Evolutionary conservation across 2,888 invertebrate species (phyloP).

Genomic region (Phaedon cochleariae): DNA sequence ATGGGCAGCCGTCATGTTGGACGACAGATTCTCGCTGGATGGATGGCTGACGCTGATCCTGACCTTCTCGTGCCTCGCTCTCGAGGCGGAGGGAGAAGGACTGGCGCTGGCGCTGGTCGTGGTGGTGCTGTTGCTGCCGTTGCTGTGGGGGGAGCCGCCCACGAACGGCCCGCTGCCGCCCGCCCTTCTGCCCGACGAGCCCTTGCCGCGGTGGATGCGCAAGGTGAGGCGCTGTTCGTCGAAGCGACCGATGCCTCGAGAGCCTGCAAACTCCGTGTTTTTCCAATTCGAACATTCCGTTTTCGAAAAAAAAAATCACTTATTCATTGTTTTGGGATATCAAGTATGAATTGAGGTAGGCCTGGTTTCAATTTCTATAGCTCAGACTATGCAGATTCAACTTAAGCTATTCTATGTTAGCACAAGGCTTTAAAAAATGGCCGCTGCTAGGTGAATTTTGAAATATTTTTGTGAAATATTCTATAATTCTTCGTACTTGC

Average conservation of each 20-base stretch:
- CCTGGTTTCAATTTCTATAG: too few species aligned
- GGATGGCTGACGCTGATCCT: conserved; percentile 89
- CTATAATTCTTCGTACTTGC: too few species aligned
- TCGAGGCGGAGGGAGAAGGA: conserved; percentile 66
- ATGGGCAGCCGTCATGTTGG: conserved; percentile 53
- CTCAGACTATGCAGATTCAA: too few species aligned
- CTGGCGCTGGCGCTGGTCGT: conserved; percentile 74
- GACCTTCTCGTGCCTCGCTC: conserved; percentile 77
- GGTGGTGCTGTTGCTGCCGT: conserved; percentile 75
- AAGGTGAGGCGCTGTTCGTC: conserved; percentile 91
- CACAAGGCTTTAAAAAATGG: too few species aligned
- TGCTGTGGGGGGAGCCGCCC: conserved; percentile 73
- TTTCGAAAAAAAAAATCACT: too few species aligned
- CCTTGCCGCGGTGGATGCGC: conserved; percentile 88
- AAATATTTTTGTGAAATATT: too few species aligned
- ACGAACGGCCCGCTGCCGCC: conserved; percentile 42
- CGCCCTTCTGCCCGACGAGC: conserved; percentile 67
- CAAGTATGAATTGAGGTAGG: too few species aligned
- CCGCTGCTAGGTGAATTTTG: too few species aligned
- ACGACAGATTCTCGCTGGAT: conserved; percentile 72
- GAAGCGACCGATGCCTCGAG: conserved; percentile 78
- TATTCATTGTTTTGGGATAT: not conserved
- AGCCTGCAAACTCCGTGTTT: conserved; percentile 66
- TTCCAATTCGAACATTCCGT: too few species aligned
- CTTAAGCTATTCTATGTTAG: too few species aligned